Conservation (phyloP, 1,140 invertebrate genomes). For the Halyomorpha halys region DNA sequence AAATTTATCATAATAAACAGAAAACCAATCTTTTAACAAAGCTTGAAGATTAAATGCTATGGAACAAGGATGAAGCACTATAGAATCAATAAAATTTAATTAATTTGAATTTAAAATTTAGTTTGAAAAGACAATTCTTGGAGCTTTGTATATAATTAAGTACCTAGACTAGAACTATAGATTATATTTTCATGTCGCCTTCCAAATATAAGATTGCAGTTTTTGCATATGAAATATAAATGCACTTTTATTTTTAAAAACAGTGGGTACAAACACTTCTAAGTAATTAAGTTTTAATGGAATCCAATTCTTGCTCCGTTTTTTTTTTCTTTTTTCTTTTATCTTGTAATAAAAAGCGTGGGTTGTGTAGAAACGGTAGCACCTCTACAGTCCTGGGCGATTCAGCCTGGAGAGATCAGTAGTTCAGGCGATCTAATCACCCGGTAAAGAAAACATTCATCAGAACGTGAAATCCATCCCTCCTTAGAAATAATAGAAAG, state of each 20-base stretch:
- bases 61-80: conserved; percentile 16
- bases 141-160: conserved; percentile 9
- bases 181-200: not conserved
- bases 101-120: conserved; percentile 4
- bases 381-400: conserved; percentile 8
- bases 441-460: conserved; percentile 10
- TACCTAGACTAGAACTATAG: conserved; percentile 6
- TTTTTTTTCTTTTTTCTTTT: conserved; percentile 2
- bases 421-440: not conserved
- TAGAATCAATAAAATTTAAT: conserved; percentile 9
- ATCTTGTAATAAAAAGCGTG: conserved; percentile 11
- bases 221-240: conserved; percentile 16
- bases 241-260: conserved; percentile 15
- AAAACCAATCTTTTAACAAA: not conserved
- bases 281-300: conserved; percentile 13
- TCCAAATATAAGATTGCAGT: conserved; percentile 10
- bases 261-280: conserved; percentile 16
- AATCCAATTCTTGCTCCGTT: conserved; percentile 15
- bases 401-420: conserved; percentile 12
- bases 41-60: conserved; percentile 13
- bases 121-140: conserved; percentile 1
- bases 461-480: conserved; percentile 4
- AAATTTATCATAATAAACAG: conserved; percentile 7
- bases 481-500: conserved; percentile 12
- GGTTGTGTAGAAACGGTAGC: conserved; percentile 15